Conservation (phyloP, 2,113 vertebrate species). For the Falcunculus frontatus region DNA sequence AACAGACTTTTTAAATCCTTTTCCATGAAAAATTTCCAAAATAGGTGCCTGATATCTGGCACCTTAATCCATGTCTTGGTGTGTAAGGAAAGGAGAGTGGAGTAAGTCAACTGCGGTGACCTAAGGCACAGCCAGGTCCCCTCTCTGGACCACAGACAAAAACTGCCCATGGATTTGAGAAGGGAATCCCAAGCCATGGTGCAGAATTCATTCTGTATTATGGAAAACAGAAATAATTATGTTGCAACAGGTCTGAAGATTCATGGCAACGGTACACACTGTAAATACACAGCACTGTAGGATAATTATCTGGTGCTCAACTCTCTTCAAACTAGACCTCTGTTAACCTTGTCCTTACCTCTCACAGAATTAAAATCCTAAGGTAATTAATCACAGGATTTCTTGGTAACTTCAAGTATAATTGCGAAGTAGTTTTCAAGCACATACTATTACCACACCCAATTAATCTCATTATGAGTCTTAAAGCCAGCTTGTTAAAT, state of each 20-base stretch:
- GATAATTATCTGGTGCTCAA: conserved; percentile 5
- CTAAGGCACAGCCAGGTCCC: background rate
- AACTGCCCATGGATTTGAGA: background rate
- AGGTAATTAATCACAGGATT: conserved; percentile 15
- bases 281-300: background rate
- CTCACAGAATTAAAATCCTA: background rate
- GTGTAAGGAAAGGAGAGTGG: background rate
- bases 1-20: background rate
- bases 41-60: background rate
- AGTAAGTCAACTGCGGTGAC: background rate
- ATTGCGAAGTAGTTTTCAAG: conserved; percentile 19
- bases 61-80: background rate
- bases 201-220: background rate
- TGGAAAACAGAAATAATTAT: background rate
- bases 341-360: conserved; percentile 27
- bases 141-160: background rate
- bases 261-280: background rate
- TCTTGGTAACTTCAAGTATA: conserved; percentile 22
- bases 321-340: background rate
- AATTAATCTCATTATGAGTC: conserved; percentile 23
- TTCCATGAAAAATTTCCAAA: background rate
- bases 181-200: background rate
- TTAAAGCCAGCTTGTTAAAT: conserved; percentile 25
- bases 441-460: background rate
- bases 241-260: background rate